phyloP scores from a whole-genome alignment of 2,113 vertebrate genomes.

The rat (Rattus norvegicus) region GRCr8 NC_086027.1:71487001-71487500 shows the following conservation, averaged over 20 bases:
- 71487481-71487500: background rate
- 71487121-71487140: background rate
- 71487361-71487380: background rate
- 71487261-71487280: background rate
- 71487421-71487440: too few species aligned
- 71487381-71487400: background rate
- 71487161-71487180: background rate
- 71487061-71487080: background rate
- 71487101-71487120: background rate
- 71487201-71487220: background rate
- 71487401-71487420: background rate
- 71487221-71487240: background rate
- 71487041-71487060: background rate
- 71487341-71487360: background rate
- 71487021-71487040: background rate
- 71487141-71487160: background rate
- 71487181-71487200: background rate
- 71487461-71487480: background rate
- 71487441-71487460: background rate
- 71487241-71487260: background rate
- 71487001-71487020: background rate
- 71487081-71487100: background rate
- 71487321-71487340: background rate
- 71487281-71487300: background rate
- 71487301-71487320: background rate